These are phyloP conservation scores for Channa argus DNA, from an alignment of 2,113 vertebrate genomes.

Conservation along the genomic window DNA sequence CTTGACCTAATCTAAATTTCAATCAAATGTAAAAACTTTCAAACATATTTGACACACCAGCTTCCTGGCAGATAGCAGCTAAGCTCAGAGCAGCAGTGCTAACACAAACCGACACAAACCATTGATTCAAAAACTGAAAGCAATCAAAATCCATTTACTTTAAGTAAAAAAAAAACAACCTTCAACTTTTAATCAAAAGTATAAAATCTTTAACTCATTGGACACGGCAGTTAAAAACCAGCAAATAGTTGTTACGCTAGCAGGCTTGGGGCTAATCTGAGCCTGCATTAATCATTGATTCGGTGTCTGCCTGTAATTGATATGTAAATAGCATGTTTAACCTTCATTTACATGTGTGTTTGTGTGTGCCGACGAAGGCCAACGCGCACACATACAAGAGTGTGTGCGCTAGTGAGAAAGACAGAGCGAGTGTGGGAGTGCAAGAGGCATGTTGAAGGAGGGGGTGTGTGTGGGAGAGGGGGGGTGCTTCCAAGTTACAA, in stretches of 20 bases:
- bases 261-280: constrained; percentile 59
- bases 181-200: constrained; percentile 58
- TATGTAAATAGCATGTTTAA: constrained; percentile 83
- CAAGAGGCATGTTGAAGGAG: constrained; percentile 63
- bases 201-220: constrained; percentile 36
- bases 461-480: constrained; percentile 17
- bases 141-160: constrained; percentile 50
- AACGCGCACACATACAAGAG: neutral
- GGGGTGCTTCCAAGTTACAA: constrained; percentile 75
- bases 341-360: constrained; percentile 68
- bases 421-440: constrained; percentile 63
- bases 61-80: constrained; percentile 7
- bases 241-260: constrained; percentile 52
- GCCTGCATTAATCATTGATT: constrained; percentile 76
- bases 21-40: constrained; percentile 21
- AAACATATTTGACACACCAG: constrained; percentile 24
- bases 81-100: constrained; percentile 11
- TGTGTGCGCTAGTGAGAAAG: constrained; percentile 42
- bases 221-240: constrained; percentile 52
- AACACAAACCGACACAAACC: constrained; percentile 38
- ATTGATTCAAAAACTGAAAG: constrained; percentile 30
- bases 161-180: constrained; percentile 20
- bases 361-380: constrained; percentile 19
- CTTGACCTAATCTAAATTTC: constrained; percentile 12
- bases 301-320: constrained; percentile 76